Evolutionary conservation across 2,797 vertebrate genomes (phyloP).

Genomic region (Cygnus olor): DNA sequence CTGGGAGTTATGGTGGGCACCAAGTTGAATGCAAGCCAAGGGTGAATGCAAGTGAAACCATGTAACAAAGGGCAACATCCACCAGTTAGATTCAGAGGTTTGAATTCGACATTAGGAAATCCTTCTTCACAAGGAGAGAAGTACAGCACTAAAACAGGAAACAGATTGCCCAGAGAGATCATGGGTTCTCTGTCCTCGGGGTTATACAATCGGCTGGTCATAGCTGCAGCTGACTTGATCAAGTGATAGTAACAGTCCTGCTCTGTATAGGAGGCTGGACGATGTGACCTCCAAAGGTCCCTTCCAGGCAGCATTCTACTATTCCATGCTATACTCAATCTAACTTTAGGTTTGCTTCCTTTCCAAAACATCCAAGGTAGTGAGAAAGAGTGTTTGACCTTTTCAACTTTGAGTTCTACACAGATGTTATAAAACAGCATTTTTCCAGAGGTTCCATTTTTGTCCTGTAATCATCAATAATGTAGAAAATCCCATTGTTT

Average conservation of each 20-base stretch:
- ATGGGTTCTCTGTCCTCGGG: neutral
- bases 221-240: neutral
- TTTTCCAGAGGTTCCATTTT: neutral
- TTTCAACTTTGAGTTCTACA: neutral
- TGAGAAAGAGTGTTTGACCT: neutral
- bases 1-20: neutral
- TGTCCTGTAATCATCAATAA: neutral
- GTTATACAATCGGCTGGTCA: neutral
- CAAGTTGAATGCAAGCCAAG: neutral
- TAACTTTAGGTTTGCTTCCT: neutral
- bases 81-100: neutral
- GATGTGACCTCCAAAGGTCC: neutral
- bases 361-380: neutral
- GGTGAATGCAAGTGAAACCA: neutral
- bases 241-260: neutral
- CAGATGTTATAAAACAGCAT: neutral
- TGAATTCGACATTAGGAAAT: neutral
- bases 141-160: neutral
- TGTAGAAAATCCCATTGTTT: neutral
- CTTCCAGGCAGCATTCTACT: neutral
- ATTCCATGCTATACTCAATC: neutral
- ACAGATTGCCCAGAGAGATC: neutral
- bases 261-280: neutral
- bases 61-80: rapidly evolving
- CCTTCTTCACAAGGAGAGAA: neutral